Evolutionary conservation across 2,113 vertebrate species (phyloP).

Genomic region (Eurypyga helias): DNA sequence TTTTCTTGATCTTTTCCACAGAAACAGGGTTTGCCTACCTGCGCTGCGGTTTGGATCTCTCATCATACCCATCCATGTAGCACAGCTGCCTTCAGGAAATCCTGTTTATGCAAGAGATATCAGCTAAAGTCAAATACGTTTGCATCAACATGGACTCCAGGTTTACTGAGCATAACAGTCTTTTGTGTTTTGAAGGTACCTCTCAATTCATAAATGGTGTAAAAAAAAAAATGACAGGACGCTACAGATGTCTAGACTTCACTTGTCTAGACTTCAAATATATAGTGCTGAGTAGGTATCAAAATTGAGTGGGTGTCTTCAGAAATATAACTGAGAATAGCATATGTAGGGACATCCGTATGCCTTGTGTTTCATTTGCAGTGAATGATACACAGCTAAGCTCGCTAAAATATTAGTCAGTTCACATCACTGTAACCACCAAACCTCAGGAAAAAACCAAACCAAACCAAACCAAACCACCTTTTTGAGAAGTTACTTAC

Average conservation of each 20-base stretch:
- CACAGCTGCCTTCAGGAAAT: background rate
- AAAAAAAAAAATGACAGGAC: background rate
- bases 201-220: background rate
- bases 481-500: background rate
- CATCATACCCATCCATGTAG: rapidly evolving
- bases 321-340: conserved; percentile 1
- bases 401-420: conserved; percentile 10
- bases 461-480: background rate
- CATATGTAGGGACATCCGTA: background rate
- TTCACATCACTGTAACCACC: background rate
- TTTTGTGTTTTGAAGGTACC: background rate
- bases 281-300: background rate
- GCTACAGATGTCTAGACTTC: background rate
- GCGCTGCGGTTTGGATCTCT: background rate
- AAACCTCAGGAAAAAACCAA: background rate
- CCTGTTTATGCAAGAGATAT: background rate
- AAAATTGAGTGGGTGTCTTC: background rate
- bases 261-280: conserved; percentile 20
- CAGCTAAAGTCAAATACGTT: background rate
- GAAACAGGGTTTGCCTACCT: background rate
- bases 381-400: background rate
- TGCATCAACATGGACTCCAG: background rate
- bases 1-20: background rate
- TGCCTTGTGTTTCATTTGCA: conserved; percentile 23
- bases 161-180: background rate